Conservation (phyloP, 2,797 vertebrate species). For the Platyrinchus mystaceus region DNA sequence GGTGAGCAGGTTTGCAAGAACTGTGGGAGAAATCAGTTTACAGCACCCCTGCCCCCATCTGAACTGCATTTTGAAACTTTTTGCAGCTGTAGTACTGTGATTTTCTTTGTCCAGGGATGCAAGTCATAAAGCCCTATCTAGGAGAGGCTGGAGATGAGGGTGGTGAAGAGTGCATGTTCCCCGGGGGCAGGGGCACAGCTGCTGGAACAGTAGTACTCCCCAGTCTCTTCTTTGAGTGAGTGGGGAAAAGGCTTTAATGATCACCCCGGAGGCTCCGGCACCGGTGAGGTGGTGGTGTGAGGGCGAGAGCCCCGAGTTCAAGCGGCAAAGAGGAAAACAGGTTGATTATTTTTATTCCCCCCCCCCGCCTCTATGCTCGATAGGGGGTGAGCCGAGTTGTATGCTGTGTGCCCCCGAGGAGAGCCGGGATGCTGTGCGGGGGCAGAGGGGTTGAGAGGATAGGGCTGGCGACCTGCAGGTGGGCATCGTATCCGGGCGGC, state of each 20-base stretch:
- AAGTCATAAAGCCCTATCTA: not conserved
- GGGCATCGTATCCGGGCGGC: not conserved
- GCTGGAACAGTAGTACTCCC: not conserved
- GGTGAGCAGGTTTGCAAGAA: not conserved
- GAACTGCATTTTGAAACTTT: not conserved
- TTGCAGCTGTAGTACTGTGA: not conserved
- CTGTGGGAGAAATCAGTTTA: not conserved
- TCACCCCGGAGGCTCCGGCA: not conserved
- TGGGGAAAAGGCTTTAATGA: not conserved
- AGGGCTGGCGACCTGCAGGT: no score
- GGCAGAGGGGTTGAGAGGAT: no score
- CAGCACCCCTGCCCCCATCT: not conserved
- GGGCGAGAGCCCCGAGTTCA: not conserved
- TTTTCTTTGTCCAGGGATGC: not conserved
- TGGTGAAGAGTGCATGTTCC: not conserved
- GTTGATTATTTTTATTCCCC: not conserved
- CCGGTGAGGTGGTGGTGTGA: no score
- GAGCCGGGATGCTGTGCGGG: not conserved
- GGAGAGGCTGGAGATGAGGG: not conserved
- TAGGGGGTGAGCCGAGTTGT: fast-evolving
- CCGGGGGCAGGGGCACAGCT: not conserved
- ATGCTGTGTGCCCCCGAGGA: not conserved
- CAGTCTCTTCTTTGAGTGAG: not conserved
- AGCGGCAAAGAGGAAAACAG: not conserved
- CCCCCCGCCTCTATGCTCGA: not conserved